A percentile compares a stretch with the other conserved stretches of the same genome.
Evolutionary conservation across 2,888 invertebrate genomes (phyloP).

Genomic region (Acleris laterana): DNA sequence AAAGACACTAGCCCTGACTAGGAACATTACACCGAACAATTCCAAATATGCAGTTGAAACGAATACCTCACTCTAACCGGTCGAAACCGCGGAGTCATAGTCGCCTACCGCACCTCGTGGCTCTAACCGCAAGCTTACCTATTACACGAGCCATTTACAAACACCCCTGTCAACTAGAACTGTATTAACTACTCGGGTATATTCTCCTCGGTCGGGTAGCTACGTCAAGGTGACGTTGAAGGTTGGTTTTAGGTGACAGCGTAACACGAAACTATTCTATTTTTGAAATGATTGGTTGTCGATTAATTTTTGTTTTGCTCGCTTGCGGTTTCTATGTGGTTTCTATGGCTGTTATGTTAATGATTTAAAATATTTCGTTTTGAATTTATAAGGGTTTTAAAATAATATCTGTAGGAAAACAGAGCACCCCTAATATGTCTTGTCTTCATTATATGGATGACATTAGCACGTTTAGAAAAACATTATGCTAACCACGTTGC

Average conservation of each 20-base stretch:
- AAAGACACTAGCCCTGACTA: constrained; percentile 39
- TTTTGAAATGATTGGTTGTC: constrained; percentile 47
- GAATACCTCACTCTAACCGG: constrained; percentile 63
- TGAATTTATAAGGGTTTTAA: background rate
- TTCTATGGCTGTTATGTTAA: constrained; percentile 30
- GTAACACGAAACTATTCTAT: constrained; percentile 49
- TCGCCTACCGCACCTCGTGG: constrained; percentile 52
- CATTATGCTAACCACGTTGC: no score
- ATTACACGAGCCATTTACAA: constrained; percentile 42
- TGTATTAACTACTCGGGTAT: constrained; percentile 30
- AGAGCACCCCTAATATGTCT: no score
- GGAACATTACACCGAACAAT: constrained; percentile 61
- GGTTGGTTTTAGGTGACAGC: constrained; percentile 48
- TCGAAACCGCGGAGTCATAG: constrained; percentile 62
- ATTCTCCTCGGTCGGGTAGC: constrained; percentile 20
- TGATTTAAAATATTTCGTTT: background rate
- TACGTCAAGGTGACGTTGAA: constrained; percentile 49
- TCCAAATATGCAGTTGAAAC: constrained; percentile 70
- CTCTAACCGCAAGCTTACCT: constrained; percentile 46
- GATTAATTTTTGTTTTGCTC: constrained; percentile 46
- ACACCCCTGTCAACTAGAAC: constrained; percentile 33
- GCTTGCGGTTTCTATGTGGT: constrained; percentile 46
- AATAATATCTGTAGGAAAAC: no score
- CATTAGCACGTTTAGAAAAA: no score
- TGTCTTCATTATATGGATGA: no score